Base-by-base conservation (phyloP, 35 echinoderm and acorn worm species). In the Strongylocentrotus purpuratus region DNA sequence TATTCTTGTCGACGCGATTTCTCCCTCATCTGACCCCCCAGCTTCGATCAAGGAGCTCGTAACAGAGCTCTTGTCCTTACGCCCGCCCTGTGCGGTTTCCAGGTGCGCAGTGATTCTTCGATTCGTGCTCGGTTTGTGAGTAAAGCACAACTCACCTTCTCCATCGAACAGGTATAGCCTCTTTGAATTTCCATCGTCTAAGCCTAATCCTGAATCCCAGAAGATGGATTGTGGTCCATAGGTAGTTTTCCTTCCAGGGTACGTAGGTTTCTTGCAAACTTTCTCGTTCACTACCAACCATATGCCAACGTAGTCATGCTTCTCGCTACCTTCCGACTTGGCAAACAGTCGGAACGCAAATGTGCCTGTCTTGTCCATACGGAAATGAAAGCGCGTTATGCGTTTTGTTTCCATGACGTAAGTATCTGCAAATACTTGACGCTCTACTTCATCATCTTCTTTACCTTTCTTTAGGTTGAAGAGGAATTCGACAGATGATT, bases 341-440 rank as follows among this genome's bases (percentile, higher is more conserved):
- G 47, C 91, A 58, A 93, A 93, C 14, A 93, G 48, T 46, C 91
- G 91, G 31, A 93, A 93, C n/a, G 91, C 91, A 52, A 93, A 93
- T 18, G 31, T 93, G 31, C 91, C 91, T 5, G 18, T 58, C n/a
- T 52, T 58, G 48, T 93, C 18, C 91, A 93, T 93, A 13, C 91
- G 91, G 31, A 93, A 14, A 14, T 55, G 11, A 58, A 93, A 93
- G 13, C 48, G 91, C 20, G 91, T 50, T 11, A 58, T 31, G 15
- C 48, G 45, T 4, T 28, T 33, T 46, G 15, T 11, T 13, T 58
- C 6, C n/a, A 17, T 93, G 22, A 93, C 91, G 31, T 20, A 93
- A 17, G 91, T 46, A 93, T 93, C 91, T 18, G 91, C 91, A 31
- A 93, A 93, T n/a, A 93, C 48, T 46, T 18, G 45, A 4, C 91